Percentiles rank a stretch among this genome's conserved stretches.
phyloP scores from a whole-genome alignment of 2,888 invertebrate genomes.

The Eilema griseolum region DNA sequence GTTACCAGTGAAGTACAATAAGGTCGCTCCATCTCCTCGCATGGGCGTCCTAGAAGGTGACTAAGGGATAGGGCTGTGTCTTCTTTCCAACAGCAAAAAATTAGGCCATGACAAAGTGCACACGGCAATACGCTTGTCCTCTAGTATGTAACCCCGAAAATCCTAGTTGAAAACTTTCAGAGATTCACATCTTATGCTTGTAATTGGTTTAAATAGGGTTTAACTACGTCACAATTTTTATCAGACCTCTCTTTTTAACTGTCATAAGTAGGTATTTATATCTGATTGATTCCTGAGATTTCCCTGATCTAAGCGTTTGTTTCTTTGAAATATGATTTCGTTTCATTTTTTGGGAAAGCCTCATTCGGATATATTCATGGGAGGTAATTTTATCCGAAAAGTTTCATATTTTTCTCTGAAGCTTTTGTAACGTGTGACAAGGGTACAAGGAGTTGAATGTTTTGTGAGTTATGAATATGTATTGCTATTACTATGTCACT shows the following conservation, averaged over 20 bases:
- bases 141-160: no score
- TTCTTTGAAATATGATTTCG: constrained; percentile 16
- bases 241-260: constrained; percentile 9
- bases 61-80: no score
- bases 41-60: no score
- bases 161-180: no score
- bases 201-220: background rate
- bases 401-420: constrained; percentile 35
- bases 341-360: constrained; percentile 12
- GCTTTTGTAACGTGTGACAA: constrained; percentile 43
- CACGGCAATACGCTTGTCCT: no score
- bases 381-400: constrained; percentile 16
- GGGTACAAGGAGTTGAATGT: constrained; percentile 40
- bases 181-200: no score
- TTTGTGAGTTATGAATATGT: constrained; percentile 42
- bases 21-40: no score
- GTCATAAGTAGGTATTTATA: constrained; percentile 10
- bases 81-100: no score
- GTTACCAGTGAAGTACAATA: no score
- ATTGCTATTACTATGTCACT: constrained; percentile 35
- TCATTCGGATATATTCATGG: background rate
- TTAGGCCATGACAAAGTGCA: no score
- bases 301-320: constrained; percentile 6
- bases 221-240: background rate
- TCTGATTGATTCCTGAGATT: constrained; percentile 27